Conservation (phyloP, 2,888 invertebrate species). For the Oligia latruncula region DNA sequence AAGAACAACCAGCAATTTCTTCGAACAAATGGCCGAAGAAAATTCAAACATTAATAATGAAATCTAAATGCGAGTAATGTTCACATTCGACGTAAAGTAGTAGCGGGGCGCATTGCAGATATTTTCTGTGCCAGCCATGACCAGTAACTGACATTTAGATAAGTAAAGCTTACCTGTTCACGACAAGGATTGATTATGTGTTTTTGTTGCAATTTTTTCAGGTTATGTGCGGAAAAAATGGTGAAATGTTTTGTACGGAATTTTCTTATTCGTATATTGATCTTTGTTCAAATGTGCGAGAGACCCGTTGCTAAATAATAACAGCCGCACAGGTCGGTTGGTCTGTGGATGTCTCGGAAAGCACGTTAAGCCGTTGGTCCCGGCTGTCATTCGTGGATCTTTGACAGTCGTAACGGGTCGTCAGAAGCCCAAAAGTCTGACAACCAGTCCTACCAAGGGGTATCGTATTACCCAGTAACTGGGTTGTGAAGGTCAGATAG, state of each 20-base stretch:
- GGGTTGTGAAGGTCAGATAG: too few relatives aligned
- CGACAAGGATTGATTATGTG: conserved; percentile 46
- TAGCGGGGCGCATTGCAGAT: conserved; percentile 53
- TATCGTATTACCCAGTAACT: too few relatives aligned
- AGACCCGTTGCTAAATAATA: too few relatives aligned
- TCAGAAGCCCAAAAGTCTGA: too few relatives aligned
- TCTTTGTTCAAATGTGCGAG: neutral
- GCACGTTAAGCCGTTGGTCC: too few relatives aligned
- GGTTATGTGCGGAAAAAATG: neutral
- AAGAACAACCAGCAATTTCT: conserved; percentile 23
- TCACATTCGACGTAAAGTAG: conserved; percentile 37
- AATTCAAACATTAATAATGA: conserved; percentile 51
- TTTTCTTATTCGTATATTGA: neutral
- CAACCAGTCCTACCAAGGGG: too few relatives aligned
- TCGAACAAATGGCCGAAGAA: conserved; percentile 37
- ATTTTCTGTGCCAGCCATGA: conserved; percentile 46
- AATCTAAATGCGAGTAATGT: conserved; percentile 42
- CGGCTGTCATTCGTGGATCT: too few relatives aligned
- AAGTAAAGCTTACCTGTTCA: conserved; percentile 25
- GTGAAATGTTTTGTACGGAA: neutral
- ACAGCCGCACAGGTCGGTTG: too few relatives aligned
- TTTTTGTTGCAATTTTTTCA: conserved; percentile 36
- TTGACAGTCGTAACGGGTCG: too few relatives aligned
- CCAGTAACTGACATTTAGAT: conserved; percentile 36
- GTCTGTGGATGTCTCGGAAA: too few relatives aligned